phyloP scores from a whole-genome alignment of 2,888 invertebrate species.

The Lamellibrachia satsuma region DNA sequence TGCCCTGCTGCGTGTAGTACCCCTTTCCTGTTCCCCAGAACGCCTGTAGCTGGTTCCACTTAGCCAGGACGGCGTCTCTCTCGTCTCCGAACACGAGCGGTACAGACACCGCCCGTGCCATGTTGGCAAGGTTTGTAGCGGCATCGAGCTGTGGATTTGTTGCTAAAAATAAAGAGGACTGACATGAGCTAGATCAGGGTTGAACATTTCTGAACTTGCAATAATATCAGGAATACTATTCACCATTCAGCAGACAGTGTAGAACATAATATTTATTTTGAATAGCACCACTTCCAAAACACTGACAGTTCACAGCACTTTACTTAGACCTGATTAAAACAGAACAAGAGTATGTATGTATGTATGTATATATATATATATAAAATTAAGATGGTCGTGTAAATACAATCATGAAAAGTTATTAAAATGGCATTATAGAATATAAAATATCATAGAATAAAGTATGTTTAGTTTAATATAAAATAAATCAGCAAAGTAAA shows the following conservation, averaged over 20 bases:
- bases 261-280: neutral
- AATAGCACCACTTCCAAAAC: neutral
- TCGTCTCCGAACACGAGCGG: constrained; percentile 88
- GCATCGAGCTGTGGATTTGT: neutral
- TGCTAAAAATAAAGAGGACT: neutral
- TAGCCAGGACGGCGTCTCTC: constrained; percentile 88
- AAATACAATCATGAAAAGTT: too few relatives aligned
- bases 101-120: constrained; percentile 63
- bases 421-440: too few relatives aligned
- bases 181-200: neutral
- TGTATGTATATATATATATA: too few relatives aligned
- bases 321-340: too few relatives aligned
- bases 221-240: neutral
- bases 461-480: too few relatives aligned
- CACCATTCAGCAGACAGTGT: neutral
- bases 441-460: too few relatives aligned
- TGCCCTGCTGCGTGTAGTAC: constrained; percentile 71
- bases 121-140: constrained; percentile 27
- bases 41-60: constrained; percentile 91
- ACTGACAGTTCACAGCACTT: too few relatives aligned
- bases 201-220: neutral
- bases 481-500: too few relatives aligned
- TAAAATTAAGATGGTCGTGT: too few relatives aligned
- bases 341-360: neutral
- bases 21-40: constrained; percentile 74